phyloP scores from a whole-genome alignment of 2,888 invertebrate genomes.

The Leptinotarsa peninsularis region DNA sequence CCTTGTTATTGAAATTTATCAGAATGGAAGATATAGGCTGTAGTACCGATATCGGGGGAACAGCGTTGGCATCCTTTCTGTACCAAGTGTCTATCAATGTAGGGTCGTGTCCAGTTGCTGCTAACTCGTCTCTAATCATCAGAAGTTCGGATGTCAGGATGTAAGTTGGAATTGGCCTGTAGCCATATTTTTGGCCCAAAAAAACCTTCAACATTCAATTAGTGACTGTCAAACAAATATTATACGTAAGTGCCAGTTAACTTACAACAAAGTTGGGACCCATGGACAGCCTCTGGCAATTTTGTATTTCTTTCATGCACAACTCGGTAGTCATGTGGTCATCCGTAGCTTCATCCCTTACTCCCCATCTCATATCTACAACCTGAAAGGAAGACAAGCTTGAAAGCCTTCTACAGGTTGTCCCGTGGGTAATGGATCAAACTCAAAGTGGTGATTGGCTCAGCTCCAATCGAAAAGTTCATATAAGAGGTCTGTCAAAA shows the following conservation, averaged over 20 bases:
- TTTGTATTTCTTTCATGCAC: slow-evolving; percentile 98
- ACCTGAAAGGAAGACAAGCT: too few relatives aligned
- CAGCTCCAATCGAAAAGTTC: too few relatives aligned
- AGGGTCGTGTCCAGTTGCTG: slow-evolving; percentile 84
- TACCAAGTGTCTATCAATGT: slow-evolving; percentile 93
- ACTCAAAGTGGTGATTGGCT: too few relatives aligned
- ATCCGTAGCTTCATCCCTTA: slow-evolving; percentile 97
- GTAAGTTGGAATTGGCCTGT: slow-evolving; percentile 96
- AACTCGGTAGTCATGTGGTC: slow-evolving; percentile 99
- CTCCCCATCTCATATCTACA: slow-evolving; percentile 99
- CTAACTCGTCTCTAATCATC: slow-evolving; percentile 86
- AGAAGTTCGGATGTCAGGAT: slow-evolving; percentile 92
- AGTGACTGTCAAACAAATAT: not conserved
- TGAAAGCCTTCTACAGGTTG: too few relatives aligned
- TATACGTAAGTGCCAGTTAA: slow-evolving; percentile 26
- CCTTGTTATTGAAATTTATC: slow-evolving; percentile 98
- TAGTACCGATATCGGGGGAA: slow-evolving; percentile 92
- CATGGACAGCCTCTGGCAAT: slow-evolving; percentile 96
- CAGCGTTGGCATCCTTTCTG: slow-evolving; percentile 94
- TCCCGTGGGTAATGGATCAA: too few relatives aligned
- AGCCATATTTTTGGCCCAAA: slow-evolving; percentile 97
- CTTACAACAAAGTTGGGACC: slow-evolving; percentile 96
- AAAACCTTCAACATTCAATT: slow-evolving; percentile 75
- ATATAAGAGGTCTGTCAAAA: too few relatives aligned
- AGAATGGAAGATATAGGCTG: slow-evolving; percentile 98